A percentile compares a stretch with the other conserved stretches of the same genome.
phyloP scores from a whole-genome alignment of 2,888 invertebrate species.

The Lapara coniferarum region DNA sequence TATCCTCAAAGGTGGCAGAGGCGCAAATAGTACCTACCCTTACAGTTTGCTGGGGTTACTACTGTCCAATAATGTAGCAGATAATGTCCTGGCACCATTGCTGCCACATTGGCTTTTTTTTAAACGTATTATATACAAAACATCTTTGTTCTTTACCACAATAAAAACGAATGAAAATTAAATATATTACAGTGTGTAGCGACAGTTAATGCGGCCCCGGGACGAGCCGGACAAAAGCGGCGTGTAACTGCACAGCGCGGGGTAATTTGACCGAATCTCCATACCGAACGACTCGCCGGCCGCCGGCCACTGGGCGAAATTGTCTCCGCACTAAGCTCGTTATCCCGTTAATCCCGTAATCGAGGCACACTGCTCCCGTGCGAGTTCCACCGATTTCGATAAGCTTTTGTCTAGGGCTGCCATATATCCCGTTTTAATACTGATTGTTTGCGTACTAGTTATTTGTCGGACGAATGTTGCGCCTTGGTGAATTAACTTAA shows the following conservation, averaged over 20 bases:
- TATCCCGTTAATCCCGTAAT: constrained; percentile 53
- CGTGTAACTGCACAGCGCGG: background rate
- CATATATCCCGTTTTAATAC: background rate
- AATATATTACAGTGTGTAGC: background rate
- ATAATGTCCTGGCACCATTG: background rate
- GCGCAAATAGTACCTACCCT: no score
- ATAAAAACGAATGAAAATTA: constrained; percentile 5
- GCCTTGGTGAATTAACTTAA: background rate
- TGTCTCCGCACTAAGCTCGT: constrained; percentile 19
- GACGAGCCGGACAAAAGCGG: background rate
- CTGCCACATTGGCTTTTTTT: background rate
- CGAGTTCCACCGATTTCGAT: constrained; percentile 33
- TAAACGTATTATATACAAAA: background rate
- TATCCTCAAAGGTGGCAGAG: no score
- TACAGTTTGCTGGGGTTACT: no score
- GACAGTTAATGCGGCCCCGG: background rate
- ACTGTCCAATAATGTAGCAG: background rate
- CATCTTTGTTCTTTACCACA: background rate
- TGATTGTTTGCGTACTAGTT: background rate
- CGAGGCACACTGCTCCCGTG: constrained; percentile 37
- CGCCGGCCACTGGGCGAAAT: constrained; percentile 16
- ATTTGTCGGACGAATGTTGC: background rate
- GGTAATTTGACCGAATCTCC: constrained; percentile 13
- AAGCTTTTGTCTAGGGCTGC: constrained; percentile 39
- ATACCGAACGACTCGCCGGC: background rate